Base-by-base conservation (phyloP, 2,888 invertebrate species). In the Eristalis intricaria region DNA sequence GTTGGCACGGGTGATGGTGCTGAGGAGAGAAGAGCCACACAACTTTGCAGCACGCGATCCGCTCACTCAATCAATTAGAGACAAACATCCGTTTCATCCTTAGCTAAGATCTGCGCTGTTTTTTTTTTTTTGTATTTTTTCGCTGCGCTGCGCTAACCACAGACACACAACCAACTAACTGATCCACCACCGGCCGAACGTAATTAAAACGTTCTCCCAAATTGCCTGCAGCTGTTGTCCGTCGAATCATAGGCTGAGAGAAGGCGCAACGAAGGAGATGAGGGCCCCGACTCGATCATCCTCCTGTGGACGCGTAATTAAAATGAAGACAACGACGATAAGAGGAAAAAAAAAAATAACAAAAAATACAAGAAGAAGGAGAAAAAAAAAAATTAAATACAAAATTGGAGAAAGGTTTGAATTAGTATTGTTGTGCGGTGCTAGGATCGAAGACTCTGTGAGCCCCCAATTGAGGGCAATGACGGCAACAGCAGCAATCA, bases 191-290 rank as follows among this genome's bases (percentile, higher is more conserved):
- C 76, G 58, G 81, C 66, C 63, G 56, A 32, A 22, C 71, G 76
- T 76, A 85, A 85, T 85, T 85, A 85, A 85, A 85, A 85, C 76
- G 85, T 82, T 82, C 32, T 8, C 58, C 63, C 64, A 85, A 85
- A 82, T 73, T 60, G 85, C 85, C 85, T 77, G 82, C 85, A 85
- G 85, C 85, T 85, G 85, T 81, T 85, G 66, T 64, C 68, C 82
- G 63, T 63, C 63, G 71, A 85, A 76, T 85, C 84, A 81, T 84
- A 81, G 81, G 82, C 63, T 73, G 69, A 11, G 13, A 19, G 8
- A 19, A 4, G n/a, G 19, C 5, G 3, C 11, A 35, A 10, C 2
- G 19, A 19, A 19, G 19, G 19, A 50, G 19, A 50, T 50, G 19
- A 5, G 19, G 2, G 19, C 60, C 8, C 3, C 26, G 26, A 26